Evolutionary conservation across 2,797 vertebrate genomes (phyloP).

Genomic region (Zenarchopterus dispar): DNA sequence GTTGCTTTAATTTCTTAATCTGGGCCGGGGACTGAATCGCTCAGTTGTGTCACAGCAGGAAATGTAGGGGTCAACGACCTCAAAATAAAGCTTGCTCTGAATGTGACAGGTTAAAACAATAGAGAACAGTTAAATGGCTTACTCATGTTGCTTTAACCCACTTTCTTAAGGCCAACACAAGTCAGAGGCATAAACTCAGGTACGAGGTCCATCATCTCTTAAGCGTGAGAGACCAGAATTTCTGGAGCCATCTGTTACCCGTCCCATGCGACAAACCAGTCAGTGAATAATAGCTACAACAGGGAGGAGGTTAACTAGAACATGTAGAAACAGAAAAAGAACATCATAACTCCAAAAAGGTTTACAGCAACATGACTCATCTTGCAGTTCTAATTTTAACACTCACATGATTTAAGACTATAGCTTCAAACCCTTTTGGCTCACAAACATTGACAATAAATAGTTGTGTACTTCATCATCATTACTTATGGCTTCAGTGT

Average conservation of each 20-base stretch:
- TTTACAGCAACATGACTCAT: neutral
- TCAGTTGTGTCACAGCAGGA: conserved; percentile 24
- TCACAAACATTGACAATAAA: conserved; percentile 1
- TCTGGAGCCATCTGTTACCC: neutral
- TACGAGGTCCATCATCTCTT: neutral
- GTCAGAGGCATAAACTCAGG: conserved; percentile 21
- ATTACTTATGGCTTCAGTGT: too few relatives aligned
- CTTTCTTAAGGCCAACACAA: conserved; percentile 23
- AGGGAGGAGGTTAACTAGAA: conserved; percentile 11
- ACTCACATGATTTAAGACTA: neutral
- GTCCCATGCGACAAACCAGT: neutral
- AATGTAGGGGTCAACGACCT: conserved; percentile 33
- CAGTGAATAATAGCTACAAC: conserved; percentile 9
- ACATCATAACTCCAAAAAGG: conserved; percentile 13
- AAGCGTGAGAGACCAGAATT: conserved; percentile 9
- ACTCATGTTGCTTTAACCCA: conserved; percentile 43
- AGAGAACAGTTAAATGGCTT: conserved; percentile 50
- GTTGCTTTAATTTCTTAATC: too few relatives aligned
- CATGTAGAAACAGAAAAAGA: conserved; percentile 3
- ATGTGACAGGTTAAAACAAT: conserved; percentile 49
- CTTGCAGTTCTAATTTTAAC: conserved; percentile 12
- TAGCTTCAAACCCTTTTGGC: neutral
- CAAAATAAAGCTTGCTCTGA: conserved; percentile 44
- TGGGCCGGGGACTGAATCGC: conserved; percentile 10
- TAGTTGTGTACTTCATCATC: neutral